phyloP scores from a whole-genome alignment of 2,113 vertebrate genomes.

The Pelodiscus sinensis region DNA sequence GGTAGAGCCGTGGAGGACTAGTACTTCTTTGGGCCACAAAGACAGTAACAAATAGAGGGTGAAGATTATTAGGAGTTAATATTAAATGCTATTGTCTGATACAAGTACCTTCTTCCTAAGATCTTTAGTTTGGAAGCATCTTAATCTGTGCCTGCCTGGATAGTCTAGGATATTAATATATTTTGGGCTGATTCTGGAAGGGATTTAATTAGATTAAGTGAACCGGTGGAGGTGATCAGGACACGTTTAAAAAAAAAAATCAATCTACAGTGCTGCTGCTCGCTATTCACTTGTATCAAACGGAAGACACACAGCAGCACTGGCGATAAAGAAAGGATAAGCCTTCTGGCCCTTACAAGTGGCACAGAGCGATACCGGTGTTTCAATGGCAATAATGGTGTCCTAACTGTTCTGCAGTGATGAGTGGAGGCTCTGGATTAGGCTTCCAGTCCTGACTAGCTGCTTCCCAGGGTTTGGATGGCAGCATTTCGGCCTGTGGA shows the following conservation, averaged over 20 bases:
- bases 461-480: not conserved
- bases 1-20: not conserved
- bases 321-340: not conserved
- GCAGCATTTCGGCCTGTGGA: accelerated
- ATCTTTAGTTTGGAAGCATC: not conserved
- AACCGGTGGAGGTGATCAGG: not conserved
- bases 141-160: not conserved
- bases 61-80: not conserved
- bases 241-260: not conserved
- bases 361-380: not conserved
- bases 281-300: not conserved
- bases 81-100: not conserved
- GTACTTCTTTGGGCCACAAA: accelerated
- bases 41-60: not conserved
- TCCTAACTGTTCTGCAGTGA: not conserved
- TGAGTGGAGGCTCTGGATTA: not conserved
- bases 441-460: not conserved
- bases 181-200: not conserved
- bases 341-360: not conserved
- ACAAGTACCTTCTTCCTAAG: not conserved
- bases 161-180: not conserved
- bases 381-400: not conserved
- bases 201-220: not conserved
- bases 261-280: not conserved
- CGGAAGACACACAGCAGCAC: not conserved